Evolutionary conservation across 2,113 vertebrate species (phyloP).

Genomic region (Recurvirostra avosetta): DNA sequence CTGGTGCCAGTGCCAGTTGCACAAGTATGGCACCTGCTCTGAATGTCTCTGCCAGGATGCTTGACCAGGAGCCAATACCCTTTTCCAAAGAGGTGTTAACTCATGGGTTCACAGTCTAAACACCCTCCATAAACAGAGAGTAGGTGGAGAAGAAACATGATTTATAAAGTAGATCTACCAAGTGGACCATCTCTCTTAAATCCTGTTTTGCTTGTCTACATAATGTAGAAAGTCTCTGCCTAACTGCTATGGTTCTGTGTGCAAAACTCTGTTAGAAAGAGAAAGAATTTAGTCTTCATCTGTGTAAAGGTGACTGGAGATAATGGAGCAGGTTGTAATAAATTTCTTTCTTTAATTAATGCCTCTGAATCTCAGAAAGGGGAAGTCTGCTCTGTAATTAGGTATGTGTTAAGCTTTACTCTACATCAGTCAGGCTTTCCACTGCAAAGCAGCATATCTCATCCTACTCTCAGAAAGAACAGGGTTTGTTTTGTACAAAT

Average conservation of each 20-base stretch:
- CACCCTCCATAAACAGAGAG: neutral
- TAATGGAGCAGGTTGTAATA: conserved; percentile 59
- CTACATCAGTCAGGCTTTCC: neutral
- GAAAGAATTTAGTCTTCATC: conserved; percentile 42
- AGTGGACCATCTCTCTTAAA: neutral
- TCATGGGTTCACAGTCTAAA: neutral
- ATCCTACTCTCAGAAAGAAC: neutral
- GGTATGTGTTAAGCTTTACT: neutral
- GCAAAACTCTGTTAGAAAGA: neutral
- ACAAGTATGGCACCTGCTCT: conserved; percentile 4
- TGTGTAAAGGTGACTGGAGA: conserved; percentile 59
- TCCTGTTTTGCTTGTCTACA: neutral
- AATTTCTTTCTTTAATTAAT: conserved; percentile 63
- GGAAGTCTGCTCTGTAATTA: conserved; percentile 48
- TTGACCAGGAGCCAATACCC: neutral
- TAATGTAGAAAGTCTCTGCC: neutral
- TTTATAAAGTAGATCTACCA: neutral
- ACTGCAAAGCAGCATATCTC: neutral
- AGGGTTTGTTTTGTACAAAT: neutral
- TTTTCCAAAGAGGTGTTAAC: neutral
- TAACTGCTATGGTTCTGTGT: neutral
- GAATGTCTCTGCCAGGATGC: neutral
- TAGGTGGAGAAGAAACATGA: neutral
- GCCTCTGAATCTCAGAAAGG: conserved; percentile 3
- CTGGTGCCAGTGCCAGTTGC: neutral